Evolutionary conservation across 2,113 vertebrate genomes (phyloP), one percentile per base, ranked within the genome.

Genomic region (Boulengeromyrus knoepffleri): DNA sequence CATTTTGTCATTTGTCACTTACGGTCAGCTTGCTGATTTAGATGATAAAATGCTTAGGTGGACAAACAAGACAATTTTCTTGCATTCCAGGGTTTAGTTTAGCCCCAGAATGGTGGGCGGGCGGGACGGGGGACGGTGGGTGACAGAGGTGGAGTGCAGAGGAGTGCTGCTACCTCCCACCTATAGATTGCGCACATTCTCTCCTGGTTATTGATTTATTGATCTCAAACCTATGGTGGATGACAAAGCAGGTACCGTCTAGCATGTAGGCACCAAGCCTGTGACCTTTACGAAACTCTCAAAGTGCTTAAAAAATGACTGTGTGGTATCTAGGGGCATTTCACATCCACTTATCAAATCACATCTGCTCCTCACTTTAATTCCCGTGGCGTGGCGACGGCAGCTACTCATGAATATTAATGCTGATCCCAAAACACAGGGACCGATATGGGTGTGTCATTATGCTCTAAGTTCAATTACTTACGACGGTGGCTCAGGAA

Each of bases 391-490:
- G 50, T 31, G 88, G 27, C 62, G n/a, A 45, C 36, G 8, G 21
- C 47, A 53, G 49, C 50, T 9, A 53, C 88, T 83, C 9, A 83
- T 83, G 36, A 52, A 56, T 89, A 56, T 56, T 83, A 36, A 89
- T 45, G 47, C 49, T 42, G 17, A 39, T 39, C 74, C 74, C 49
- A 53, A 89, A 52, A 49, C 88, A 89, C 31, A 24, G 31, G 70
- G 15, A 53, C 47, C 31, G 46, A 39, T 53, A 52, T 47, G 70
- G n/a, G 66, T 80, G 70, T 21, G 31, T 52, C 74, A 39, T 50
- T 89, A 49, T 89, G 70, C 46, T 36, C 12, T 21, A 87, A 87
- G 50, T 87, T 87, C 85, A 87, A 87, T 87, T 87, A 53, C 85
- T 87, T 87, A 36, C 9, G 49, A 56, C 12, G 27, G 50, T 9